phyloP scores from a whole-genome alignment of 2,113 vertebrate species.

The Podarcis raffonei region DNA sequence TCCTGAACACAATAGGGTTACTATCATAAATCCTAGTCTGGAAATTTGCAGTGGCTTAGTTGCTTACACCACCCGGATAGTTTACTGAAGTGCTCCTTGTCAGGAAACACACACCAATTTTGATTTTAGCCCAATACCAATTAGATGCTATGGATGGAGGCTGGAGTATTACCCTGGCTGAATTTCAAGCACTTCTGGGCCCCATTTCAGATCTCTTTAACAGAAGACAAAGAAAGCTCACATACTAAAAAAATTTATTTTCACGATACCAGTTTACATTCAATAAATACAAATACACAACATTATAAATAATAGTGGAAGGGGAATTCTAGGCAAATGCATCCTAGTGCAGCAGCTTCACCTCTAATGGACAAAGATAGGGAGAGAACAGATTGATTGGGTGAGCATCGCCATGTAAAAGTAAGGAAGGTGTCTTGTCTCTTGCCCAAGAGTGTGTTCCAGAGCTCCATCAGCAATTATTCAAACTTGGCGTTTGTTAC shows the following conservation, averaged over 20 bases:
- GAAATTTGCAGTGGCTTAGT: background rate
- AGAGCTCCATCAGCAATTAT: background rate
- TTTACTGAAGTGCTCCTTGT: background rate
- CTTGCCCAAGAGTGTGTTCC: background rate
- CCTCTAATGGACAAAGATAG: background rate
- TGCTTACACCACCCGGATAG: too few species aligned
- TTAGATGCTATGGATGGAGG: too few species aligned
- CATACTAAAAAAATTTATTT: slow-evolving; percentile 67
- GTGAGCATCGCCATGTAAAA: background rate
- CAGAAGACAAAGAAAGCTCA: background rate
- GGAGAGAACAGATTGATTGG: too few species aligned
- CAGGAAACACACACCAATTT: background rate
- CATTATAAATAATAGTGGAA: slow-evolving; percentile 30
- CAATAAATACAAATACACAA: slow-evolving; percentile 36
- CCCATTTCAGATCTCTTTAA: background rate
- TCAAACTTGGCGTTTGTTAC: background rate
- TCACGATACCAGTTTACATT: slow-evolving; percentile 50
- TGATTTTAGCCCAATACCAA: background rate
- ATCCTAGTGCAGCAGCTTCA: background rate
- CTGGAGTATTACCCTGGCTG: background rate
- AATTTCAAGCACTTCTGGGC: background rate
- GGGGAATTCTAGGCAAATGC: background rate
- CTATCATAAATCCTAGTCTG: background rate
- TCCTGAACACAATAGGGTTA: too few species aligned
- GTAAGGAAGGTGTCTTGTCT: background rate